Percentiles rank a stretch among this genome's conserved stretches.
Evolutionary conservation across 2,113 vertebrate genomes (phyloP).

Genomic region (Rynchops niger): DNA sequence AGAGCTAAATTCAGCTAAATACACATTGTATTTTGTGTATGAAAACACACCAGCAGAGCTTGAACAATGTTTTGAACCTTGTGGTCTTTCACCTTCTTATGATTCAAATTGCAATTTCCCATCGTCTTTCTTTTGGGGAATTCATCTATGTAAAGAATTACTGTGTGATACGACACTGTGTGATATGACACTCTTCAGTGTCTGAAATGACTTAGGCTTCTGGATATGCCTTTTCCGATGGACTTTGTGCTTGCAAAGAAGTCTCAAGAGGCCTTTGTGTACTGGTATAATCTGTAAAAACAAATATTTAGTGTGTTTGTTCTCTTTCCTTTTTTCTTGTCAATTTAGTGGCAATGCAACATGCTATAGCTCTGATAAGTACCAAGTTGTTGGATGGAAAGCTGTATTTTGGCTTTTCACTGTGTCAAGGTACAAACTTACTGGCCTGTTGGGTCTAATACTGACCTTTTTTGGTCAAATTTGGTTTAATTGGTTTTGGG

Average conservation of each 20-base stretch:
- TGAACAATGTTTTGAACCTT: slow-evolving; percentile 12
- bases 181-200: slow-evolving; percentile 37
- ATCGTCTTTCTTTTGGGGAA: slow-evolving; percentile 15
- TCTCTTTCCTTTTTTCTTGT: slow-evolving; percentile 10
- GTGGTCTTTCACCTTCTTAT: slow-evolving; percentile 25
- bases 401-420: slow-evolving; percentile 51
- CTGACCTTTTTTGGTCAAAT: slow-evolving; percentile 50
- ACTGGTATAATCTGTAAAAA: slow-evolving; percentile 11
- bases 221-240: background rate
- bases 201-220: slow-evolving; percentile 25
- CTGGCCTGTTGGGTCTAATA: slow-evolving; percentile 13
- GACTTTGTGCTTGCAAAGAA: slow-evolving; percentile 19
- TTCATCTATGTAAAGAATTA: slow-evolving; percentile 35
- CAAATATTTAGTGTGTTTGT: slow-evolving; percentile 3
- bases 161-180: slow-evolving; percentile 36
- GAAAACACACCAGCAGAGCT: slow-evolving; percentile 57
- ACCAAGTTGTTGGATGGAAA: background rate
- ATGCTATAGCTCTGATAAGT: slow-evolving; percentile 14
- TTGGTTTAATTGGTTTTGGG: background rate
- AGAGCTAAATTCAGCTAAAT: slow-evolving; percentile 15
- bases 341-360: slow-evolving; percentile 16
- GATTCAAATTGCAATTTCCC: slow-evolving; percentile 7
- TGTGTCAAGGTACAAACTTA: slow-evolving; percentile 38
- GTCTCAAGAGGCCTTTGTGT: slow-evolving; percentile 42
- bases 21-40: slow-evolving; percentile 22